A percentile compares a stretch with the other conserved stretches of the same genome.
Conservation (phyloP, 2,888 invertebrate genomes). For the Scaptomyza cyrtandrae region DNA sequence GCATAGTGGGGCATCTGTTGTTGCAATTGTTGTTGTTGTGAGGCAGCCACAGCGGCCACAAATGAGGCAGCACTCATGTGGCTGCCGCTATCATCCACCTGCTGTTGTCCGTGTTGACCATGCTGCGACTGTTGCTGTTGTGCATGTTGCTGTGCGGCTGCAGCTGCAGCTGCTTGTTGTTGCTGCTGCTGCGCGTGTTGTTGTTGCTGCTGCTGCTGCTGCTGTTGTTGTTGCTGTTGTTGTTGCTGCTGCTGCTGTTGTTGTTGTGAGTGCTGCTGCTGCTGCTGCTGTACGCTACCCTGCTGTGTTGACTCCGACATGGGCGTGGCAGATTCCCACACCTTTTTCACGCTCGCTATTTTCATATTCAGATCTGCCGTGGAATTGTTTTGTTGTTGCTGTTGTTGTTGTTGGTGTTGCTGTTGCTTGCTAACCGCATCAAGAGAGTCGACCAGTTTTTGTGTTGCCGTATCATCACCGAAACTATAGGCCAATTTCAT, state of each 20-base stretch:
- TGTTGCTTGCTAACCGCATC: conserved; percentile 82
- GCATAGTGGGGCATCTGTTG: conserved; percentile 81
- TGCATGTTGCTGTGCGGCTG: conserved; percentile 60
- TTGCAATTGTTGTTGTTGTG: conserved; percentile 76
- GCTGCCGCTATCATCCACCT: conserved; percentile 69
- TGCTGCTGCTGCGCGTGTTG: conserved; percentile 18
- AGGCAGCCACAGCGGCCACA: conserved; percentile 81
- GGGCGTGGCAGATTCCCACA: conserved; percentile 89
- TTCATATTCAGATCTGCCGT: conserved; percentile 97
- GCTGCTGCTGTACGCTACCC: conserved; percentile 53
- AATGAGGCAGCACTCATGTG: conserved; percentile 81
- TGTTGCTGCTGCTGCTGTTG: conserved; percentile 45
- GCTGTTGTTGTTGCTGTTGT: conserved; percentile 36
- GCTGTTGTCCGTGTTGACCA: conserved; percentile 47
- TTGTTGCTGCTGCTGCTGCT: conserved; percentile 39
- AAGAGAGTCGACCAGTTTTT: conserved; percentile 61
- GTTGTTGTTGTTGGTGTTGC: conserved; percentile 68
- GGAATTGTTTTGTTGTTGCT: conserved; percentile 87
- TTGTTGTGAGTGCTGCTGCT: conserved; percentile 39
- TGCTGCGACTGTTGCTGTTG: conserved; percentile 69
- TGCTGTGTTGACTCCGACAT: conserved; percentile 86
- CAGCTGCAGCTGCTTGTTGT: conserved; percentile 40
- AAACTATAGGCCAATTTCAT: conserved; percentile 97
- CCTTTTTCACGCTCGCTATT: conserved; percentile 95
- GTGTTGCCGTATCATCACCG: conserved; percentile 86